Evolutionary conservation across 2,888 invertebrate species (phyloP).

Genomic region (Drosophila nr. perissopoda): DNA sequence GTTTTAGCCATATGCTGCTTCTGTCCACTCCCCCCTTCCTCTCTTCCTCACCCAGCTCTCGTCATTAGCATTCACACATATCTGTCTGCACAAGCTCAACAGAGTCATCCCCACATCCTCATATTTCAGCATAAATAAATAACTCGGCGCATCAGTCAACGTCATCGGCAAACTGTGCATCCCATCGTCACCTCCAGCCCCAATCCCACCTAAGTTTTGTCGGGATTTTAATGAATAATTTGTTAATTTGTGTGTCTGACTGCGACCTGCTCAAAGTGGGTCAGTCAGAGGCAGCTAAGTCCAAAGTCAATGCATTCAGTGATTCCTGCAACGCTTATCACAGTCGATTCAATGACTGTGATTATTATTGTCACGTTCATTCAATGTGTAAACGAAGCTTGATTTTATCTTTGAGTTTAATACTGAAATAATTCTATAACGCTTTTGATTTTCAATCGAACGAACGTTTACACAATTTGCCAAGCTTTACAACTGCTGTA

Average conservation of each 20-base stretch:
- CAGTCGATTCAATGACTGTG: constrained; percentile 8
- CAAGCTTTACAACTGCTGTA: constrained; percentile 2
- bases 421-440: background rate
- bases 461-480: constrained; percentile 9
- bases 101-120: constrained; percentile 8
- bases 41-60: background rate
- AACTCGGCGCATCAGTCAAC: constrained; percentile 64
- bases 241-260: constrained; percentile 48
- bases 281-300: constrained; percentile 42
- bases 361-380: constrained; percentile 1
- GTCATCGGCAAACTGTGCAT: constrained; percentile 52
- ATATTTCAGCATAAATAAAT: constrained; percentile 60
- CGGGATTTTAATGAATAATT: constrained; percentile 72
- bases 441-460: background rate
- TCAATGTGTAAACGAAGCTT: background rate
- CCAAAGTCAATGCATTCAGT: constrained; percentile 20
- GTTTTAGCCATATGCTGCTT: constrained; percentile 13
- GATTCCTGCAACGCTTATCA: background rate
- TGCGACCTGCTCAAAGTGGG: constrained; percentile 33
- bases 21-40: background rate
- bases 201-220: constrained; percentile 14
- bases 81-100: constrained; percentile 22
- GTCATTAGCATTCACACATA: constrained; percentile 50
- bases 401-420: background rate
- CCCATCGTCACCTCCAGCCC: background rate